These are phyloP conservation scores for Antigone vipio DNA, from an alignment of 2,113 vertebrate genomes.

Conservation along the genomic window DNA sequence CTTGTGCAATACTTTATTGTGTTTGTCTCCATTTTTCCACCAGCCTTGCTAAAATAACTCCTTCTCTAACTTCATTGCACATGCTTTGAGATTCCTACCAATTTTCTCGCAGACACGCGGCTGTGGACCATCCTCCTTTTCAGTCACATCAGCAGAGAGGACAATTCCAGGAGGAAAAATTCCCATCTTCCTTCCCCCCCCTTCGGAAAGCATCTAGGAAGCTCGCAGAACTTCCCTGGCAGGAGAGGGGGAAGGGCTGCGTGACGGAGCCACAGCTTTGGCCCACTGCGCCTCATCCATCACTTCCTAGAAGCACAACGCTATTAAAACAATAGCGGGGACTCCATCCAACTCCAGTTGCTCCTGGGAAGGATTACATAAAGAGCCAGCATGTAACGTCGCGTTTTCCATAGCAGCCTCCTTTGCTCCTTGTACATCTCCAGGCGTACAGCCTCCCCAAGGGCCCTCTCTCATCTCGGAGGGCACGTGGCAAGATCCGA, in stretches of 20 bases:
- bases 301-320: conserved; percentile 37
- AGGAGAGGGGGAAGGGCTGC: neutral
- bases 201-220: neutral
- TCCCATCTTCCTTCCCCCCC: neutral
- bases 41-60: conserved; percentile 8
- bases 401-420: neutral
- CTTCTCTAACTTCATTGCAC: neutral
- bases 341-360: neutral
- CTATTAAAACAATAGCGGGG: conserved; percentile 20
- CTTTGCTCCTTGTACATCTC: neutral
- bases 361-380: neutral
- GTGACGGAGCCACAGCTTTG: neutral
- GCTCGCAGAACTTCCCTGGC: neutral
- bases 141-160: neutral
- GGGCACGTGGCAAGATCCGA: neutral
- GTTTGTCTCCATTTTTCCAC: conserved; percentile 28
- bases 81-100: neutral
- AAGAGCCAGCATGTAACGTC: neutral
- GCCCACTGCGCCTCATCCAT: neutral
- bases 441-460: neutral
- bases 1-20: conserved; percentile 31
- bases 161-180: neutral
- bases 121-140: neutral
- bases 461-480: neutral
- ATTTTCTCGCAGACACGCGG: fast-evolving